Conservation (phyloP, 2,888 invertebrate species). For the Eumerus sabulonum region DNA sequence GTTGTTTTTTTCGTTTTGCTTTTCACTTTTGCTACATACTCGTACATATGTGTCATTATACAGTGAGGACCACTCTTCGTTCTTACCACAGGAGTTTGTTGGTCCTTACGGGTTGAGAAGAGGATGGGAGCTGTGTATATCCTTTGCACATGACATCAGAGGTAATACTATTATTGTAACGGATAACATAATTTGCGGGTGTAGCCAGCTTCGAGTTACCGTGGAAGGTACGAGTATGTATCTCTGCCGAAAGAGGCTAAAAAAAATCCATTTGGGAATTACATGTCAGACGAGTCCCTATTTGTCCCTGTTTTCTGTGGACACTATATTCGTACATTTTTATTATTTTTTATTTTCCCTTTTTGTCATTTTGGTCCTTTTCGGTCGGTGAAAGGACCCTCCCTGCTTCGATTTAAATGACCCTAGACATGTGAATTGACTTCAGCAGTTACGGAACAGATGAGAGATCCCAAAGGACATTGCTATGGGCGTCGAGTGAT, state of each 20-base stretch:
- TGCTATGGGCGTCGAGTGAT: no score
- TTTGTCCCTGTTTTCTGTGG: constrained; percentile 48
- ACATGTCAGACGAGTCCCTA: constrained; percentile 57
- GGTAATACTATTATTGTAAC: constrained; percentile 62
- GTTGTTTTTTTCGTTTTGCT: constrained; percentile 18
- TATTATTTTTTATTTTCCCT: background rate
- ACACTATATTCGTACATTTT: constrained; percentile 5
- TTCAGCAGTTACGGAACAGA: constrained; percentile 2
- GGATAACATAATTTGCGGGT: constrained; percentile 56
- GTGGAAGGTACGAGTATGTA: constrained; percentile 31
- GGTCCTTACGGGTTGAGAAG: constrained; percentile 7
- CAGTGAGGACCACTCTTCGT: constrained; percentile 24
- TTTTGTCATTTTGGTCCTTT: constrained; percentile 18
- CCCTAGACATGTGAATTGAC: constrained; percentile 14
- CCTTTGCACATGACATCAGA: background rate
- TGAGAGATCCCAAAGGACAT: constrained; percentile 24
- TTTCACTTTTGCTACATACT: constrained; percentile 6
- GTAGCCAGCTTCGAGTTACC: constrained; percentile 40
- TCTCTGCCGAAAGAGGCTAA: constrained; percentile 5
- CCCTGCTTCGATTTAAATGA: constrained; percentile 16
- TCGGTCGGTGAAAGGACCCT: background rate
- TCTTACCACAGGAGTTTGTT: constrained; percentile 38
- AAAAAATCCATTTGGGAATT: constrained; percentile 57
- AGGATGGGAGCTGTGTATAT: background rate
- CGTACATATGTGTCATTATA: background rate